Evolutionary conservation across 2,797 vertebrate genomes (phyloP), one percentile per base, ranked within the genome.

Genomic region (Myotis pilosus): DNA sequence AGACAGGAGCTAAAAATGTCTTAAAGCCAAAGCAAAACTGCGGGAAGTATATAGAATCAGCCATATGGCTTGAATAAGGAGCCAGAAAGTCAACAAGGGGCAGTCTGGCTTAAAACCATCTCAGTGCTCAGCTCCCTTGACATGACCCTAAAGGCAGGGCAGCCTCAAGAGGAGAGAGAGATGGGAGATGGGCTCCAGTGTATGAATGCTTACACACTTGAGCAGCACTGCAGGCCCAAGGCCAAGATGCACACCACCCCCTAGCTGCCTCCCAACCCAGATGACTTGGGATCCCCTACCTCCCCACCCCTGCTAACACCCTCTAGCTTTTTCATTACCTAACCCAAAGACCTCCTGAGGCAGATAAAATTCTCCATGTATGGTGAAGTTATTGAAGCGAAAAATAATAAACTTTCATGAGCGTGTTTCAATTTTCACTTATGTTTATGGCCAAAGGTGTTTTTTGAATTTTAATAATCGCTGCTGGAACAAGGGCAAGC

Each of bases 371-470:
- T 3, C 0, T 95, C 92, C 57, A 51, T 41, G 64, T 80, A 97
- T 94, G 84, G 71, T 60, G 80, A 97, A 94, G 92, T 96, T 95
- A 98, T 93, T 97, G 96, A 97, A 96, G 87, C 51, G 22, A 97
- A 69, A 95, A 95, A 97, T 97, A 96, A 96, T 96, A 86, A 92
- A 94, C 28, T 62, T 96, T 98, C 95, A 95, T 8, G 83, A 97
- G 94, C 22, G 6, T 96, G 92, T 95, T 97, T 98, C 92, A 96
- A 89, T 97, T 97, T 97, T 97, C 96, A 87, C 90, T 98, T 97
- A 94, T 92, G 92, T 97, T 98, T 98, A 97, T 97, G 96, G 96
- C 96, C 95, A 98, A 96, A 93, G 84, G 94, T 95, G 94, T 97
- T 97, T 97, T 84, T 96, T 97, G 28, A 62, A 96, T 96, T 97